Percentiles rank a stretch among this genome's conserved stretches.
Evolutionary conservation across 2,888 invertebrate genomes (phyloP).

Genomic region (Pyrrhosoma nymphula): DNA sequence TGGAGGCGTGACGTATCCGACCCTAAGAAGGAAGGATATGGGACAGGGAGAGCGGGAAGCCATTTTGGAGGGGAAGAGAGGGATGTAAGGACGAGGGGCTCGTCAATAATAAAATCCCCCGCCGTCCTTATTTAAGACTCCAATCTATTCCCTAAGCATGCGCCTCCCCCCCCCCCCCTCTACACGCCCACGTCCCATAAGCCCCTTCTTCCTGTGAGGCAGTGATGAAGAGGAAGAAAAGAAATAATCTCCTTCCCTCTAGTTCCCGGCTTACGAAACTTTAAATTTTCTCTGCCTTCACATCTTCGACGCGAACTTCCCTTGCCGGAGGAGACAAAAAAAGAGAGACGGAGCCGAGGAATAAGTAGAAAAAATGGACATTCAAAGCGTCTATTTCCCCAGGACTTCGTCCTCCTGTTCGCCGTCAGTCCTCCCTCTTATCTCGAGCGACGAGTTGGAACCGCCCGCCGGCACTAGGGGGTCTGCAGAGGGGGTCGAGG

Average conservation of each 20-base stretch:
- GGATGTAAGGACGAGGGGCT: slow-evolving; percentile 35
- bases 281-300: not conserved
- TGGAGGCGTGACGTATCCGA: no score
- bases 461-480: not conserved
- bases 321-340: no score
- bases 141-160: slow-evolving; percentile 34
- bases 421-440: not conserved
- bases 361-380: not conserved
- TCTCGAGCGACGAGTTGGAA: not conserved
- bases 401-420: no score
- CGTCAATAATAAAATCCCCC: not conserved
- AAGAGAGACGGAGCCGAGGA: no score
- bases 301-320: not conserved
- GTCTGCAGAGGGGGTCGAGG: not conserved
- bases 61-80: not conserved
- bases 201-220: not conserved
- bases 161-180: no score
- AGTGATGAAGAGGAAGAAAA: not conserved
- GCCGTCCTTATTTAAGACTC: slow-evolving; percentile 53
- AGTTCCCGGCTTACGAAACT: not conserved
- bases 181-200: not conserved
- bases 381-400: not conserved
- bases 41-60: not conserved
- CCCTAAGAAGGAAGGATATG: no score
- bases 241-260: not conserved